Base-by-base conservation (phyloP, 2,797 vertebrate species). In the Morelia viridis region DNA sequence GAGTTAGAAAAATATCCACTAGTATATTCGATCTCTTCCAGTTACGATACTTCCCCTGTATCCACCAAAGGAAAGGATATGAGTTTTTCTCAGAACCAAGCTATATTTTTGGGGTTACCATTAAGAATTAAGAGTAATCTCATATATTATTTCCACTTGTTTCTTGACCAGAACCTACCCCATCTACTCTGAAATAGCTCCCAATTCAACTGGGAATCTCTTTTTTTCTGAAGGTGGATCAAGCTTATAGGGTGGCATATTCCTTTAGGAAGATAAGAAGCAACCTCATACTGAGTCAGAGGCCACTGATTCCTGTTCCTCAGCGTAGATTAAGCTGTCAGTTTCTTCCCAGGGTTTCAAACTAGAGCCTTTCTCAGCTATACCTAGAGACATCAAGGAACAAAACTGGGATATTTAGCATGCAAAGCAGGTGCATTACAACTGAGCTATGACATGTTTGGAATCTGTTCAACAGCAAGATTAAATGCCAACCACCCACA, bases 171-270 rank as follows among this genome's bases (percentile, higher is more conserved):
- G 41, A 12, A 9, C 87, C 76, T 26, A 84, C 57, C 35, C 50
- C 24, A 84, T 93, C 89, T 84, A 90, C 91, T 92, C 2, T 46
- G 93, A 94, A 92, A 90, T 88, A 60, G 19, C 41, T 88, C 53
- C 3, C 31, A 62, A 87, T 88, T 92, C 91, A 93, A 88, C 93
- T 85, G 28, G 57, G 91, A 90, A 94, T 85, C 64, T 65, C n/a
- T 84, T 35, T 7, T 58, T 89, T 93, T 92, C 76, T 53, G 35
- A 92, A 95, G 83, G 64, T 17, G 57, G 56, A 76, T n/a, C 35
- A 60, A 60, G 53, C 56, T 41, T 26, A 88, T 50, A 90, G 91
- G 56, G 56, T 19, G 5, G 62, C 24, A 46, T 65, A 53, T 68
- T 11, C 12, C 50, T 35, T 31, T 5, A 86, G 41, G 93, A 89